Evolutionary conservation across 2,113 vertebrate genomes (phyloP), one percentile per base, ranked within the genome.

Genomic region (Osmerus eperlanus): DNA sequence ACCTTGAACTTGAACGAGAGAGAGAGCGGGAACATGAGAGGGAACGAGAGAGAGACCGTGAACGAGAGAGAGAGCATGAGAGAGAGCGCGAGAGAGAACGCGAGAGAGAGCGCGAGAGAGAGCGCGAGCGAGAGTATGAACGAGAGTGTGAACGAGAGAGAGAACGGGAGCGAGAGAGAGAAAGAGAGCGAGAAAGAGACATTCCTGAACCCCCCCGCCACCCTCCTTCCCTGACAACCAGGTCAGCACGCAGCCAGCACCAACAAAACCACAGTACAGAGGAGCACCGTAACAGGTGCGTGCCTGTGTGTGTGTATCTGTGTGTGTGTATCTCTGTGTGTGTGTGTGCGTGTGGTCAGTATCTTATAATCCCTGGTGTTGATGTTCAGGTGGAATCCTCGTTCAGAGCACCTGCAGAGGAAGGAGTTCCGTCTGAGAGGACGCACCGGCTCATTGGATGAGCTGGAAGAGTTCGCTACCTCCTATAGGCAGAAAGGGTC

Each of bases 351-450:
- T 51, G 23, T 75, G 41, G 41, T 5, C 9, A 11, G 41, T 12
- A 47, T 47, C 9, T 47, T 47, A 5, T 47, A 47, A 47, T 36
- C 15, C 70, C 47, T 70, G 41, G 55, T 47, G 16, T 71, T 36
- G 59, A 25, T 6, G 23, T 62, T 25, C 2, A 97, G 96, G 86
- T 96, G 94, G 90, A 95, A 96, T 76, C 94, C 95, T 74, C 95
- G 95, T 58, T 99, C 97, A 0, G 96, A 98, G 86, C 96, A 95
- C 89, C 85, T 98, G 77, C 94, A 96, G 13, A 93, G 96, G 5
- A 98, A 97, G 85, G 90, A 88, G 1, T 97, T 96, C 75, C 92
- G 91, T 0, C 78, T 92, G 1, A 91, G 92, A 0, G 92, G 93
- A 70, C 93, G 94, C 0, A 94, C 95, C 0, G 94, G 94, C 56